phyloP scores from a whole-genome alignment of 2,888 invertebrate species.

The Pterostichus madidus region DNA sequence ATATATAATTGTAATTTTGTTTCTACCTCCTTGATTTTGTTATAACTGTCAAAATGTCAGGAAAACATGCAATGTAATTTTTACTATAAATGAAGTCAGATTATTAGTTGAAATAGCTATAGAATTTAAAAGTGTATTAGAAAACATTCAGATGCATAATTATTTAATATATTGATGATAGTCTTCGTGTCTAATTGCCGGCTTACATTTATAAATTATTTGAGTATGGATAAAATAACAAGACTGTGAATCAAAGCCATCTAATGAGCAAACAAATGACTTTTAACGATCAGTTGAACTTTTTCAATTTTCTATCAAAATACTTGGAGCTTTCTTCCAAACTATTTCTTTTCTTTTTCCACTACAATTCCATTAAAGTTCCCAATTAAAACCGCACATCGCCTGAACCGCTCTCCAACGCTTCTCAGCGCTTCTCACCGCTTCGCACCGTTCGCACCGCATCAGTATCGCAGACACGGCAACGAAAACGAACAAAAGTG shows the following conservation, averaged over 20 bases:
- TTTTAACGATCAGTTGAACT: slow-evolving; percentile 23
- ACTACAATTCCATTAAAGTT: slow-evolving; percentile 59
- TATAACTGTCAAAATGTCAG: no score
- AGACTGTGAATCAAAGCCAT: not conserved
- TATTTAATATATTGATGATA: no score
- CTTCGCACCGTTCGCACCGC: not conserved
- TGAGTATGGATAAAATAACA: no score
- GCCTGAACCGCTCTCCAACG: not conserved
- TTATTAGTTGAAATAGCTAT: no score
- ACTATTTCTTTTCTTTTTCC: slow-evolving; percentile 28
- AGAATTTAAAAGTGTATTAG: no score
- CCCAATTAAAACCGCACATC: slow-evolving; percentile 58
- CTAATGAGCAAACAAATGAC: slow-evolving; percentile 27
- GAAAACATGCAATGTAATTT: no score
- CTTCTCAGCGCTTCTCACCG: not conserved
- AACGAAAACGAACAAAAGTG: slow-evolving; percentile 50
- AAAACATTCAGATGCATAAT: no score
- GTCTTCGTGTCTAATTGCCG: no score
- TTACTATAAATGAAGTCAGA: no score
- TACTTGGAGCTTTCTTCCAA: slow-evolving; percentile 18
- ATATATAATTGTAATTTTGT: no score
- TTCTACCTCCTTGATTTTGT: no score
- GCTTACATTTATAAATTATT: no score
- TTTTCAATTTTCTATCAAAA: slow-evolving; percentile 48
- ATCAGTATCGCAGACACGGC: slow-evolving; percentile 37